Base-by-base conservation (phyloP, 2,888 invertebrate species). In the Machimus atricapillus region DNA sequence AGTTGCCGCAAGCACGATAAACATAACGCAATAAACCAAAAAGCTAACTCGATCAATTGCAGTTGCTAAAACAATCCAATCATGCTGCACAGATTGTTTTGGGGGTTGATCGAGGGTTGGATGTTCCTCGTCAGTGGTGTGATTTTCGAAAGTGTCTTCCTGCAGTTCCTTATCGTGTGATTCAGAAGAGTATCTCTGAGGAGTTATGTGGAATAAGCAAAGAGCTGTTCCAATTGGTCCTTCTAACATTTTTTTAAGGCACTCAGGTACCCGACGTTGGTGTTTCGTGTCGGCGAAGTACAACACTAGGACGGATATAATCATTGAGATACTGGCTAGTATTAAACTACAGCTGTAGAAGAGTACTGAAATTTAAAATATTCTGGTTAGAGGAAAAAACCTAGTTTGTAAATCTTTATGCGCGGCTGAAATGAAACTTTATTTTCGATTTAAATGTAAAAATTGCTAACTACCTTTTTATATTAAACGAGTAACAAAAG, bases 31-130 rank as follows among this genome's bases (percentile, higher is more conserved):
- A 90, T 95, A 95, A 82, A 94, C 90, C 73, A 94, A 88, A 89
- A 95, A 95, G 5, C 93, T 93, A 79, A 95, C 90, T 85, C 95
- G 93, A 91, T 95, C 95, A 86, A 95, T 93, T 9, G 94, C 94
- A 2, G 94, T 94, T 40, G 95, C 95, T 77, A 95, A 90, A 16
- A 95, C 91, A n/a, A 94, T 91, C 95, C 95, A 95, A 90, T 95
- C 95, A 52, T 94, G 93, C 89, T 94, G 94, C 0, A 93, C 89
- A 2, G 91, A 91, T 90, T 89, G 46, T 40, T 79, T 86, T 19
- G 77, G 46, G 14, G 79, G n/a, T 27, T 87, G 43, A 2, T 58
- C 85, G 81, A 91, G 91, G 56, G 92, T 91, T 66, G 93, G 92
- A 86, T 92, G 91, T 82, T 93, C 93, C 66, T 93, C 93, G 8